Percentiles rank a stretch among this genome's conserved stretches.
Evolutionary conservation across 2,113 vertebrate genomes (phyloP).

Genomic region (Neoarius graeffei): DNA sequence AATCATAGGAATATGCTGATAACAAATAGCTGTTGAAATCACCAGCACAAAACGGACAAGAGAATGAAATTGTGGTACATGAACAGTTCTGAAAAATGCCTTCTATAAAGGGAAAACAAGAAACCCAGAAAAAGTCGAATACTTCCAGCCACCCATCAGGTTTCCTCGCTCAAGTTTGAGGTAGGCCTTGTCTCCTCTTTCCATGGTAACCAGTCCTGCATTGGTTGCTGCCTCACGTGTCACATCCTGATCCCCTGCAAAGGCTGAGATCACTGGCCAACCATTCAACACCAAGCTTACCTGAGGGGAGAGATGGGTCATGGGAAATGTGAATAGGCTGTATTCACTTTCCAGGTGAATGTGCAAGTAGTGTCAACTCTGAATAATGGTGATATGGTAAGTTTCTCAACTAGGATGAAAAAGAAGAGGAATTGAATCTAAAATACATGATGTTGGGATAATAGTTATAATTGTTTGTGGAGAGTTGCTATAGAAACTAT

Average conservation of each 20-base stretch:
- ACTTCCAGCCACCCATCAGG: slow-evolving; percentile 87
- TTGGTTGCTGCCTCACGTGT: slow-evolving; percentile 86
- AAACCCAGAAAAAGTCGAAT: slow-evolving; percentile 86
- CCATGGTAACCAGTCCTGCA: slow-evolving; percentile 80
- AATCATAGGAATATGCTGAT: neutral
- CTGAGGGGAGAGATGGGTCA: slow-evolving; percentile 56
- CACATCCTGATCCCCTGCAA: slow-evolving; percentile 85
- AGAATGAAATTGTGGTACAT: neutral
- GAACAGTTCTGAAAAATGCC: neutral
- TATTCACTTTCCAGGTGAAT: neutral
- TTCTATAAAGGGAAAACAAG: slow-evolving; percentile 81
- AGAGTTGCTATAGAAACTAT: neutral
- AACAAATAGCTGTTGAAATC: neutral
- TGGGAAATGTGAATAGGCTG: neutral
- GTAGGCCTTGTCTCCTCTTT: slow-evolving; percentile 84
- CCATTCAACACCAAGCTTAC: slow-evolving; percentile 83
- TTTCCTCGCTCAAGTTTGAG: slow-evolving; percentile 84
- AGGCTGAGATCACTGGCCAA: slow-evolving; percentile 84
- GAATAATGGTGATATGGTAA: neutral
- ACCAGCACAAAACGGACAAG: slow-evolving; percentile 1
- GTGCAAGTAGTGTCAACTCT: neutral
- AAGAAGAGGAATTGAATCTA: neutral
- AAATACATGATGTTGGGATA: neutral
- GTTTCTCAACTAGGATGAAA: neutral
- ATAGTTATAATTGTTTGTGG: neutral